Conservation (phyloP, 2,113 vertebrate species). For the Ciconia maguari region DNA sequence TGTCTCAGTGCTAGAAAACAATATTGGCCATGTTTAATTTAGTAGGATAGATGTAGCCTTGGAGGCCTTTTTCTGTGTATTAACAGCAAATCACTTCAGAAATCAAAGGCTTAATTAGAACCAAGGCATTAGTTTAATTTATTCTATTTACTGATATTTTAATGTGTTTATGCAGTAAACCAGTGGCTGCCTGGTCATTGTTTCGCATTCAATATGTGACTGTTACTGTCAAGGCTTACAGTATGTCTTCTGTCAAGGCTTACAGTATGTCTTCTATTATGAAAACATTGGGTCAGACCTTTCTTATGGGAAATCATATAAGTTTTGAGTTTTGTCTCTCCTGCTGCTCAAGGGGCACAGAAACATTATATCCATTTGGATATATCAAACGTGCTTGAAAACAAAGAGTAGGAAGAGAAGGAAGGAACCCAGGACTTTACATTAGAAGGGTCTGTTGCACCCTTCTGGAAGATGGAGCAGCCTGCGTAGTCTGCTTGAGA, state of each 20-base stretch:
- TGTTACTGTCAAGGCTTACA: neutral
- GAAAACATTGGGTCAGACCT: neutral
- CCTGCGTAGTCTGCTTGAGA: neutral
- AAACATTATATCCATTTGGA: neutral
- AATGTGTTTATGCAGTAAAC: neutral
- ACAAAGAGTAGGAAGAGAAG: neutral
- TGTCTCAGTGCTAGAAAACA: neutral
- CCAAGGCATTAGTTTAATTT: neutral
- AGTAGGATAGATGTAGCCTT: neutral
- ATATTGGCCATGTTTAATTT: conserved; percentile 22
- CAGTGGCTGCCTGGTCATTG: neutral
- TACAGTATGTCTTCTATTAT: neutral
- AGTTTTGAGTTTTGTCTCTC: neutral
- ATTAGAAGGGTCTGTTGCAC: neutral
- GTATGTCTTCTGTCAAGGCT: neutral
- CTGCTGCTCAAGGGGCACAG: neutral
- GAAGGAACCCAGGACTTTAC: neutral
- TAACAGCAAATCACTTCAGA: conserved; percentile 28
- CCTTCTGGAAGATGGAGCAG: neutral
- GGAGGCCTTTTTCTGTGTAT: conserved; percentile 3
- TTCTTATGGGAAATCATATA: neutral
- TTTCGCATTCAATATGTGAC: neutral
- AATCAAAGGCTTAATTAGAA: conserved; percentile 46
- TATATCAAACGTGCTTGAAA: neutral
- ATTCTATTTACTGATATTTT: neutral